Evolutionary conservation across 2,797 vertebrate species (phyloP).

Genomic region (Catamblyrhynchus diadema): DNA sequence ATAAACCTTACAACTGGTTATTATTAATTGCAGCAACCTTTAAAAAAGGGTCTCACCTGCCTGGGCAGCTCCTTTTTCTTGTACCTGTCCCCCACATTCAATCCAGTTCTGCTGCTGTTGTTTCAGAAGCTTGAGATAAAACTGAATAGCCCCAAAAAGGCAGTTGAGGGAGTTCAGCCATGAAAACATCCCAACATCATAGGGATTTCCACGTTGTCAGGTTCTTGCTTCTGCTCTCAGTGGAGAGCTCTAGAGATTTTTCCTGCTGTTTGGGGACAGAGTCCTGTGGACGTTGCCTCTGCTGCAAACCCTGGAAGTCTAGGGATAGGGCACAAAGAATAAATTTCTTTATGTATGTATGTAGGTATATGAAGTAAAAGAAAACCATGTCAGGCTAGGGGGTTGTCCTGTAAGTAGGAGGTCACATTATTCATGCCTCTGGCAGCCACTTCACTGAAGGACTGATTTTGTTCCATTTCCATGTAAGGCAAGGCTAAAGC

Average conservation of each 20-base stretch:
- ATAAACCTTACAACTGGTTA: background rate
- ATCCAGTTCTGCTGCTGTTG: background rate
- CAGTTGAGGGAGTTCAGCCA: background rate
- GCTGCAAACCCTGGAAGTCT: background rate
- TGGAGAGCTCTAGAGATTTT: background rate
- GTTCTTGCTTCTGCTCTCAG: background rate
- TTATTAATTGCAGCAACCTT: background rate
- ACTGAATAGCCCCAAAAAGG: background rate
- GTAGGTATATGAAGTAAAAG: background rate
- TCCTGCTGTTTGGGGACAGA: background rate
- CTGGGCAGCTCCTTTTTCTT: background rate
- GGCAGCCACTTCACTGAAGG: background rate
- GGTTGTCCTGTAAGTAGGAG: background rate
- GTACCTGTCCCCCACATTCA: background rate
- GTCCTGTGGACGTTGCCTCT: background rate
- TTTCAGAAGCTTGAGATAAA: background rate
- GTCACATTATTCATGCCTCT: background rate
- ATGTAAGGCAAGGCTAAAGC: background rate
- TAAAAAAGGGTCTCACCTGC: background rate
- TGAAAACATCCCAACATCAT: background rate
- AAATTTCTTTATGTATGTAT: background rate
- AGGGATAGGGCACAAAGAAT: background rate
- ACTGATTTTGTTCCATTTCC: background rate
- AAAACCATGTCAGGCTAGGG: background rate
- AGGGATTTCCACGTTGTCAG: background rate